Conservation (phyloP, 2,797 vertebrate genomes). For the Epinephelus coioides region DNA sequence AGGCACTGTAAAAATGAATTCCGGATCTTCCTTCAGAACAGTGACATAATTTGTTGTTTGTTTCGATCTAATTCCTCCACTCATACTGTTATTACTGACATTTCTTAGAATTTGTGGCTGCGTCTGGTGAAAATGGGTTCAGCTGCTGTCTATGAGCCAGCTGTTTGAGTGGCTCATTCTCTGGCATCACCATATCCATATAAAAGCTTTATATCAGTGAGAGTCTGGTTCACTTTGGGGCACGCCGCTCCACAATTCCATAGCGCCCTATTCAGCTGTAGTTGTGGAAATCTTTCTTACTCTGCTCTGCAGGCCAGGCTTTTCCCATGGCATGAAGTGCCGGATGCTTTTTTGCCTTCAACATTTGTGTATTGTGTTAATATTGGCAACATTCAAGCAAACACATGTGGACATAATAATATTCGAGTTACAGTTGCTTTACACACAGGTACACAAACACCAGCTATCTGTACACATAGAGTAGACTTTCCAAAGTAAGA, state of each 20-base stretch:
- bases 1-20: neutral
- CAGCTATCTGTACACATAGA: neutral
- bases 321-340: neutral
- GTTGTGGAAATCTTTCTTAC: neutral
- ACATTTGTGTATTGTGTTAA: neutral
- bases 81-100: neutral
- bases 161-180: slow-evolving; percentile 16
- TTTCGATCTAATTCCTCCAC: neutral
- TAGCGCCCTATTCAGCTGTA: neutral
- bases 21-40: neutral
- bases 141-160: slow-evolving; percentile 8
- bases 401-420: neutral
- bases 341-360: neutral
- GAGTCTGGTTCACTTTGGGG: slow-evolving; percentile 12
- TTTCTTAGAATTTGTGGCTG: neutral
- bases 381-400: neutral
- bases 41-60: neutral
- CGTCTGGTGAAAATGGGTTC: neutral
- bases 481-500: neutral
- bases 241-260: slow-evolving; percentile 1
- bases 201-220: slow-evolving; percentile 14
- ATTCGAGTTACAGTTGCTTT: neutral
- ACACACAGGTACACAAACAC: neutral
- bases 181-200: neutral
- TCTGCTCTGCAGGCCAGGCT: neutral